Base-by-base conservation (phyloP, 2,797 vertebrate genomes). In the Chromis chromis region DNA sequence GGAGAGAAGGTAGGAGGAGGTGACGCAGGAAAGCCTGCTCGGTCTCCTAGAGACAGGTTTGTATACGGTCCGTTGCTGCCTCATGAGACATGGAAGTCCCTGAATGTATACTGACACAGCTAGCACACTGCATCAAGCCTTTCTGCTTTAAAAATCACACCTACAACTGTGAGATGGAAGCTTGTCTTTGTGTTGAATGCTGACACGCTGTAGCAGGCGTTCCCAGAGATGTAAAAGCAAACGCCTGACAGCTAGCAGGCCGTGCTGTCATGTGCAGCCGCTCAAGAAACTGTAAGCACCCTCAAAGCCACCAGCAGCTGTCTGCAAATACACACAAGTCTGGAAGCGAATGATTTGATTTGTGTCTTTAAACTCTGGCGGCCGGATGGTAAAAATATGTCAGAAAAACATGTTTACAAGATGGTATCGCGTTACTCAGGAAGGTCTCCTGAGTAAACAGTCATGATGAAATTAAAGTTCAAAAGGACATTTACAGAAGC, bases 31-130 rank as follows among this genome's bases (percentile, higher is more conserved):
- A 50, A 78, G 74, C 79, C 81, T 44, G 54, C 57, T 67, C 3
- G 0, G 88, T 95, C 81, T 89, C 94, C 86, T 87, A 72, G 92
- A 86, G 78, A 92, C 82, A 0, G 48, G 4, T 83, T 76, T 92
- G 90, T 93, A 93, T 88, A 74, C 73, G 19, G 74, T 73, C 58
- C 60, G 42, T 27, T 53, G 55, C 68, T 16, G 59, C 19, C 83
- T 85, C 78, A 5, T 22, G 67, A 79, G 76, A 57, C 48, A 4
- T 46, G 55, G 52, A 61, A 56, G 73, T 56, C 44, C n/a, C 64
- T 54, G 24, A 14, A 12, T 28, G 54, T 24, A 31, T 9, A 24
- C 17, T 6, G 39, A 19, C 60, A 22, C 40, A 48, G 17, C 52
- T 49, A 24, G 14, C 49, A 14, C 27, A 19, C 39, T 49, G 1